A percentile compares a stretch with the other conserved stretches of the same genome.
These are phyloP conservation scores for Rhinogobius similis DNA, from an alignment of 2,113 vertebrate genomes.

Conservation along the genomic window DNA sequence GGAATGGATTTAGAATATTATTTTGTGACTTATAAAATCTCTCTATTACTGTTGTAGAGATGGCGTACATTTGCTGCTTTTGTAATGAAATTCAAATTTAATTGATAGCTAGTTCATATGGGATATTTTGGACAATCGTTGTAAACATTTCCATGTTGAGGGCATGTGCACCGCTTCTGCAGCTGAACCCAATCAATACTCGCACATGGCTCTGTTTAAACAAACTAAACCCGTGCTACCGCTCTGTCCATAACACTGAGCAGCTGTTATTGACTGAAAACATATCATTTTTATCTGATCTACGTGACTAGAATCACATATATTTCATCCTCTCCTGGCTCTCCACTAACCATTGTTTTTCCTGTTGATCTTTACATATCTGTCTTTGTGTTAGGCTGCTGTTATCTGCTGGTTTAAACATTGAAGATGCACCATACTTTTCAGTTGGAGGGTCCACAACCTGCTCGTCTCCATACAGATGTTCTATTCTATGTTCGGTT, in stretches of 20 bases:
- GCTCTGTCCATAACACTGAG: not conserved
- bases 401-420: too few relatives aligned
- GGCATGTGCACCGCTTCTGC: not conserved
- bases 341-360: not conserved
- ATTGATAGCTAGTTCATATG: not conserved
- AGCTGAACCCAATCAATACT: not conserved
- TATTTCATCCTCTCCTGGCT: not conserved
- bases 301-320: not conserved
- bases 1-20: too few relatives aligned
- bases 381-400: not conserved
- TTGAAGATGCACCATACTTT: too few relatives aligned
- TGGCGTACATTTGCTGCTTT: not conserved
- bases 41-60: too few relatives aligned
- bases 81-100: not conserved
- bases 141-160: not conserved
- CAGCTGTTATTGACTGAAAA: not conserved
- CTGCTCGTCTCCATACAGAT: too few relatives aligned
- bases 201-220: not conserved
- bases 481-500: too few relatives aligned
- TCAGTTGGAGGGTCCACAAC: too few relatives aligned
- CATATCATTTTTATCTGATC: not conserved
- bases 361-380: not conserved
- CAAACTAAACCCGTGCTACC: not conserved
- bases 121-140: not conserved
- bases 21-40: too few relatives aligned